A percentile compares a stretch with the other conserved stretches of the same genome.
These are phyloP conservation scores for Meriones unguiculatus DNA, from an alignment of 2,113 vertebrate genomes.

Conservation along the genomic window DNA sequence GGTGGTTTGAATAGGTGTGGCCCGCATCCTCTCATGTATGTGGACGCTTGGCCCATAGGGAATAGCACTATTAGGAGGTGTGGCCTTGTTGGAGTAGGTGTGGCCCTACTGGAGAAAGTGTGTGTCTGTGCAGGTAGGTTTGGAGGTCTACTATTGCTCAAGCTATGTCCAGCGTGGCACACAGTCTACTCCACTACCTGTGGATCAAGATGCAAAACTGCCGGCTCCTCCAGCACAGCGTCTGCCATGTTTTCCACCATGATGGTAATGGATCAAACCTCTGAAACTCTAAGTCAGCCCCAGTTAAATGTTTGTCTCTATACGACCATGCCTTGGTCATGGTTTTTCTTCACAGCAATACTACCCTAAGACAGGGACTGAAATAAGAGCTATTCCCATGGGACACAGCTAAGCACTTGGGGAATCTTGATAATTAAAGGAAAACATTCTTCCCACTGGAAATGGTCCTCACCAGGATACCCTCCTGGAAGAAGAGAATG, in stretches of 20 bases:
- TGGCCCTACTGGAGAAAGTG: neutral
- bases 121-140: neutral
- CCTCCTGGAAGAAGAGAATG: no score
- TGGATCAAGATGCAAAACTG: neutral
- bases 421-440: neutral
- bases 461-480: neutral
- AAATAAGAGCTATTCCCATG: neutral
- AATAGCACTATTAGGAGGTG: neutral
- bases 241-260: neutral
- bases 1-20: neutral
- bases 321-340: neutral
- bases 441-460: neutral
- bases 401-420: neutral
- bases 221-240: neutral
- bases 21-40: no score
- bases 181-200: neutral
- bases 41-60: neutral
- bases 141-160: neutral
- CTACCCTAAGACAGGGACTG: neutral
- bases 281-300: neutral
- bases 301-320: neutral
- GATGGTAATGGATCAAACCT: neutral
- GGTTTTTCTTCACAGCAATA: neutral
- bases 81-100: neutral
- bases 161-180: neutral